Base-by-base conservation (phyloP, 2,113 vertebrate genomes). In the Emydura subglobosa region DNA sequence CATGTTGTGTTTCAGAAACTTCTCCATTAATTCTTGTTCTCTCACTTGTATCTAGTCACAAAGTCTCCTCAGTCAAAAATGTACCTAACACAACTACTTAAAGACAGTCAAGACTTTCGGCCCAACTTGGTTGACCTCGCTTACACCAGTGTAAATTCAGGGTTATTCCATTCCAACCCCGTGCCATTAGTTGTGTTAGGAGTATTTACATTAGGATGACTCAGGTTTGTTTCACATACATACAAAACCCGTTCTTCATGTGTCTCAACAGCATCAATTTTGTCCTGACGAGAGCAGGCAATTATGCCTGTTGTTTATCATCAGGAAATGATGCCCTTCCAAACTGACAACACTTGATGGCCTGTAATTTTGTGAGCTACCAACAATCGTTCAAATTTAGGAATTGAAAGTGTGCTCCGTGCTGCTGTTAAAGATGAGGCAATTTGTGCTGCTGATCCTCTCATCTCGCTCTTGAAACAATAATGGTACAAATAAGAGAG, bases 331-430 rank as follows among this genome's bases (percentile, higher is more conserved):
- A 79, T 59, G 49, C 79, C 91, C 88, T 96, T 94, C 87, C 88
- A 92, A 88, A 61, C 65, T 92, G 92, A 92, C 85, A 76, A 31
- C 86, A 83, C 86, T 86, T 88, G 76, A 95, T 96, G 97, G 86
- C 65, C 93, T 84, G 5, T 95, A 93, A 97, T 98, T 97, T 92
- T 92, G 31, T 87, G 86, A 96, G 94, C 95, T 94, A 83, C 39
- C 2, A 6, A 86, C 79, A 57, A 95, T 74, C 49, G 34, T 54
- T 44, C 22, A 19, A n/a, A 90, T 90, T 86, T 79, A 89, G 82
- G 82, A 86, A 94, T 83, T 3, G 0, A 80, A 93, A 12, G 3
- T 9, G 29, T 19, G 19, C 39, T 87, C n/a, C 34, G 54, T 95
- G 96, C 72, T 93, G 65, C 55, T 57, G 89, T 61, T 78, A 95